These are phyloP conservation scores for Callithrix jacchus DNA, from an alignment of 2,113 vertebrate species.

Conservation along the genomic window DNA sequence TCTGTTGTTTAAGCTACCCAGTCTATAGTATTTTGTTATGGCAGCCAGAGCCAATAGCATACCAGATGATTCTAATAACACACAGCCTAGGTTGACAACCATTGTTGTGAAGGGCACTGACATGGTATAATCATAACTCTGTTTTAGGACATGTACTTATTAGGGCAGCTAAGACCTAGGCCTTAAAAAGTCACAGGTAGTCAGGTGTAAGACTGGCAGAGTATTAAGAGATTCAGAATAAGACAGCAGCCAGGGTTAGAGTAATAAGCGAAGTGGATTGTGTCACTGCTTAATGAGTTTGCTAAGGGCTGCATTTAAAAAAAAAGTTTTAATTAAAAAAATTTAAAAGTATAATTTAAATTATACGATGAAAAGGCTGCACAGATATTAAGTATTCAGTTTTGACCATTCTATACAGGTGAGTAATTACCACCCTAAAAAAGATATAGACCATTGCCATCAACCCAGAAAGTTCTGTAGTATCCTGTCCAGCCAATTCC, in stretches of 20 bases:
- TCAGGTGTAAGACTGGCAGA: background rate
- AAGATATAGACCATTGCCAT: background rate
- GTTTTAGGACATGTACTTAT: background rate
- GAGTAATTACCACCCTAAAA: background rate
- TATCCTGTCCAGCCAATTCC: background rate
- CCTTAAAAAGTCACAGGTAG: background rate
- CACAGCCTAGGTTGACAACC: background rate
- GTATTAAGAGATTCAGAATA: background rate
- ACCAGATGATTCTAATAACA: background rate
- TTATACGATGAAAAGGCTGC: background rate
- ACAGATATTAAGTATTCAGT: background rate
- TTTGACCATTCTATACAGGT: background rate
- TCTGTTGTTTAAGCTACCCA: background rate
- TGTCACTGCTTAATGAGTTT: background rate
- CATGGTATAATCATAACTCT: background rate
- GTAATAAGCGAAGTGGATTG: too few species aligned
- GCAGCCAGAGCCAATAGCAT: background rate
- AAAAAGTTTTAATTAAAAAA: background rate
- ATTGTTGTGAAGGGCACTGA: background rate
- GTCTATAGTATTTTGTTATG: background rate
- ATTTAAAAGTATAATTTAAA: background rate
- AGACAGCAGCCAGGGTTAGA: background rate
- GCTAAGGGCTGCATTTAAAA: background rate
- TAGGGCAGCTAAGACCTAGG: background rate
- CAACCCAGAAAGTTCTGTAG: background rate